Evolutionary conservation across 2,888 invertebrate genomes (phyloP).

Genomic region (Chrysolina americana): DNA sequence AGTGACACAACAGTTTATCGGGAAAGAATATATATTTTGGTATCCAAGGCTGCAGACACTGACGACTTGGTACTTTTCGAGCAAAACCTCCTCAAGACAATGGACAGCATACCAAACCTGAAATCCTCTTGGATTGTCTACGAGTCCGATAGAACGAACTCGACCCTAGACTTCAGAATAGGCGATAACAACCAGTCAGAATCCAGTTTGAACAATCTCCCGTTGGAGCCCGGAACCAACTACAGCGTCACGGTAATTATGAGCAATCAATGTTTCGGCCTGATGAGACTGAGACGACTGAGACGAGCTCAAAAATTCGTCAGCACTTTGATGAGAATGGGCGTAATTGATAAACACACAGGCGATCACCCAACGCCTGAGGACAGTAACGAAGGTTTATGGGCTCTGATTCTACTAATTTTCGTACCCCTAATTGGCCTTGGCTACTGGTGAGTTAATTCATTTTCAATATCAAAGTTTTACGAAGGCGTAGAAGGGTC

Average conservation of each 20-base stretch:
- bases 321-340: conserved; percentile 1
- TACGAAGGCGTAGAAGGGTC: no score
- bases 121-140: conserved; percentile 7
- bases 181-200: conserved; percentile 23
- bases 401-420: conserved; percentile 34
- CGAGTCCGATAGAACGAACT: conserved; percentile 13
- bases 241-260: conserved; percentile 43
- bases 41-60: conserved; percentile 3
- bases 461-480: not conserved
- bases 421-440: conserved; percentile 26
- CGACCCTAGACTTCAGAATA: conserved; percentile 12
- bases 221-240: conserved; percentile 42
- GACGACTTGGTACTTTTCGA: not conserved
- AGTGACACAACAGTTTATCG: not conserved
- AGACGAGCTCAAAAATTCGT: conserved; percentile 1
- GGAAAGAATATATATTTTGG: conserved; percentile 19
- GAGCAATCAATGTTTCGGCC: conserved; percentile 41
- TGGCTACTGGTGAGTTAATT: conserved; percentile 32
- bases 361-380: not conserved
- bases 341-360: not conserved
- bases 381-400: conserved; percentile 26
- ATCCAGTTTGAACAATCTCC: conserved; percentile 38
- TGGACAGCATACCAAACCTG: not conserved
- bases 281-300: conserved; percentile 13
- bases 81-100: not conserved